Conservation (phyloP, 2,888 invertebrate species). For the Dilophus febrilis region DNA sequence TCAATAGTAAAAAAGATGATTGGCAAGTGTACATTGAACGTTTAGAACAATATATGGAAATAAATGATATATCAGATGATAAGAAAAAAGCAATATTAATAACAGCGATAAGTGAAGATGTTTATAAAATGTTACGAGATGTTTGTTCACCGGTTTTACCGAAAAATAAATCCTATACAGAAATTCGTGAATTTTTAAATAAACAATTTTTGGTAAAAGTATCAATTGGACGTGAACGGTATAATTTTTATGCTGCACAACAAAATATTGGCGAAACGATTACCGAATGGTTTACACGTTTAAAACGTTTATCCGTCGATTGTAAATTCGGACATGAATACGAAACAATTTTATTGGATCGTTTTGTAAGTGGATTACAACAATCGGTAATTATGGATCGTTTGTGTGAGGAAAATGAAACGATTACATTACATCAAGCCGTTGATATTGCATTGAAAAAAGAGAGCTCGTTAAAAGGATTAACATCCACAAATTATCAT, state of each 20-base stretch:
- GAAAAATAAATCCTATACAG: conserved; percentile 11
- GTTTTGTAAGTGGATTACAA: conserved; percentile 5
- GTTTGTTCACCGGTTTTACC: conserved; percentile 13
- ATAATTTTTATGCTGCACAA: conserved; percentile 12
- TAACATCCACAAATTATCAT: too few relatives aligned
- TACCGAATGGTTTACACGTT: conserved; percentile 11
- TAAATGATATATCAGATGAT: conserved; percentile 9
- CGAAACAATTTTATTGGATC: conserved; percentile 5
- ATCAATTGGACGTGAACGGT: conserved; percentile 11
- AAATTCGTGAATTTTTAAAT: conserved; percentile 6
- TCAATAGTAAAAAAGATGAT: conserved; percentile 4
- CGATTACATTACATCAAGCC: conserved; percentile 4
- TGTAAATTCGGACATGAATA: conserved; percentile 12
- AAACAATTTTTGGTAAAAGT: conserved; percentile 10
- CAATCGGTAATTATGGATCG: conserved; percentile 4
- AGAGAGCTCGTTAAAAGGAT: conserved; percentile 3
- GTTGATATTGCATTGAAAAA: conserved; percentile 6
- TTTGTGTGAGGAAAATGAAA: conserved; percentile 7
- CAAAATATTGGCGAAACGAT: conserved; percentile 10
- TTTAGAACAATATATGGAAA: conserved; percentile 12
- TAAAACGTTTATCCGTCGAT: conserved; percentile 11
- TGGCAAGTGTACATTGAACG: conserved; percentile 9
- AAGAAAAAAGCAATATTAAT: conserved; percentile 11
- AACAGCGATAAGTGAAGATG: conserved; percentile 10
- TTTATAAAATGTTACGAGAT: conserved; percentile 13